A percentile compares a stretch with the other conserved stretches of the same genome.
Evolutionary conservation across 2,888 invertebrate species (phyloP).

Genomic region (Lottia scabra): DNA sequence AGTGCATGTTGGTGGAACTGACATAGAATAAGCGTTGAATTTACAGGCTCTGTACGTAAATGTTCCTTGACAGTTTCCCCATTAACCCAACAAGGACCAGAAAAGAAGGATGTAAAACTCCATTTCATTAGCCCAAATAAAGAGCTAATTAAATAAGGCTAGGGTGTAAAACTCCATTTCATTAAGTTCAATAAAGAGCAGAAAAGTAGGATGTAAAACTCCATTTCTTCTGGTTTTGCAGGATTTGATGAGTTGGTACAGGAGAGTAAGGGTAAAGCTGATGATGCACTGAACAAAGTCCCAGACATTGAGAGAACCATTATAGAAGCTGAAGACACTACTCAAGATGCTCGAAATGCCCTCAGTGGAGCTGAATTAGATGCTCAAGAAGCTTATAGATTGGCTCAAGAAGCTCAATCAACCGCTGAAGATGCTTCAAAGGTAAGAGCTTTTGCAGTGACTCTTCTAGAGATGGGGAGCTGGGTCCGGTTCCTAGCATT

Average conservation of each 20-base stretch:
- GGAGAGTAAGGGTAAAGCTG: constrained; percentile 84
- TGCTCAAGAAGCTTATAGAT: constrained; percentile 79
- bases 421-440: constrained; percentile 84
- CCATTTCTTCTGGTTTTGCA: constrained; percentile 27
- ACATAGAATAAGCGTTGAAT: no score
- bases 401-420: constrained; percentile 83
- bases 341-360: constrained; percentile 79
- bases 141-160: no score
- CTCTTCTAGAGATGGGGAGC: no score
- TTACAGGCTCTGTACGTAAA: no score
- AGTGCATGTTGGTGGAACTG: no score
- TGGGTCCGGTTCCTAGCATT: no score
- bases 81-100: no score
- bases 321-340: constrained; percentile 79
- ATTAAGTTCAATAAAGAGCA: neutral
- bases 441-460: constrained; percentile 69
- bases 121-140: no score
- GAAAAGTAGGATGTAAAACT: neutral
- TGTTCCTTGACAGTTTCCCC: no score
- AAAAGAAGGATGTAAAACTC: no score
- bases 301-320: constrained; percentile 81
- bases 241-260: constrained; percentile 91
- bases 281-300: constrained; percentile 81
- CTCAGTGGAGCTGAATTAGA: constrained; percentile 83
- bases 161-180: no score